These are phyloP conservation scores for Electrona antarctica DNA, from an alignment of 2,113 vertebrate species.

Conservation along the genomic window DNA sequence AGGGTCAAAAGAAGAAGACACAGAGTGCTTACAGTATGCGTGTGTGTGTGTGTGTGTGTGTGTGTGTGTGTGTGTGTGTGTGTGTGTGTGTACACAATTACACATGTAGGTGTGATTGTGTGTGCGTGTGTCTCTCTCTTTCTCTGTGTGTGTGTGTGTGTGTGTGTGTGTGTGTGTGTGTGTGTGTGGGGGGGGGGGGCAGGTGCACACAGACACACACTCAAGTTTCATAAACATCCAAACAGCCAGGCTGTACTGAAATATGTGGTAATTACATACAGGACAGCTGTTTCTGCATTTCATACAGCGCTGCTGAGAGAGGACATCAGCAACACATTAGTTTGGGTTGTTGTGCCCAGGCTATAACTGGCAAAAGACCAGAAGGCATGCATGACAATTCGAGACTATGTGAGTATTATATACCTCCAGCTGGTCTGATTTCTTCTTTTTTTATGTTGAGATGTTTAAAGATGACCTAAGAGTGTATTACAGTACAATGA, in stretches of 20 bases:
- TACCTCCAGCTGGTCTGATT: no score
- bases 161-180: no score
- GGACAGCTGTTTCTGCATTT: conserved; percentile 55
- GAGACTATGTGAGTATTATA: not conserved
- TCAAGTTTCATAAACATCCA: conserved; percentile 46
- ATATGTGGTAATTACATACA: conserved; percentile 39
- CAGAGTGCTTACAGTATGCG: conserved; percentile 16
- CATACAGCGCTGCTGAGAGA: conserved; percentile 15
- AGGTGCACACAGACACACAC: conserved; percentile 4
- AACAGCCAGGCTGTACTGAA: conserved; percentile 38
- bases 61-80: conserved; percentile 27
- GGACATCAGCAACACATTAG: conserved; percentile 19
- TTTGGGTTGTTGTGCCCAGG: not conserved
- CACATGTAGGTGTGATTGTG: no score
- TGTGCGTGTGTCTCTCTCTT: no score
- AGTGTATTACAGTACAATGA: not conserved
- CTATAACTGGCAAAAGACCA: conserved; percentile 4
- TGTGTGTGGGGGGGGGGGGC: no score
- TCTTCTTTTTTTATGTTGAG: no score
- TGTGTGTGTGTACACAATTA: not conserved
- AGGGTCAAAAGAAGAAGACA: conserved; percentile 38
- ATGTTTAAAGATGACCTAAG: not conserved
- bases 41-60: conserved; percentile 12
- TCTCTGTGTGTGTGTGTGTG: no score
- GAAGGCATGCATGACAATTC: not conserved